Conservation (phyloP, 2,888 invertebrate genomes). For the Carpatolechia fugitivella region DNA sequence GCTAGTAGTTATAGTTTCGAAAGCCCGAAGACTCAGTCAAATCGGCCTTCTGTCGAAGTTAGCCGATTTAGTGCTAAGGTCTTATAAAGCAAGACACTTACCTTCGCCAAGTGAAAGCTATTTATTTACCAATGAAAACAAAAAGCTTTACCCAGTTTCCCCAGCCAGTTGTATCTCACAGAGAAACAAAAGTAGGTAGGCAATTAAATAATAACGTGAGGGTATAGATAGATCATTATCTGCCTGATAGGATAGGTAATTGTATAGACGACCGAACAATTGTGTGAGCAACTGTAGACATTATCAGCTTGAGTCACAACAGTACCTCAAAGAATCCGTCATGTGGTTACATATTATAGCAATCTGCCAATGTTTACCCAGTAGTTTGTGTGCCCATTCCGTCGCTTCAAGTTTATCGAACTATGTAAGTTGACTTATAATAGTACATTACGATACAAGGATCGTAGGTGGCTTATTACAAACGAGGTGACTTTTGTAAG, state of each 20-base stretch:
- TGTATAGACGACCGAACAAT: conserved; percentile 4
- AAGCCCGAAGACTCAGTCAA: neutral
- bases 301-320: neutral
- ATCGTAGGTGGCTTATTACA: too few relatives aligned
- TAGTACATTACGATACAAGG: too few relatives aligned
- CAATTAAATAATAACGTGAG: neutral
- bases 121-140: neutral
- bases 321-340: conserved; percentile 5
- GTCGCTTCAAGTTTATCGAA: neutral
- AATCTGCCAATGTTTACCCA: neutral
- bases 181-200: neutral
- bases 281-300: conserved; percentile 4
- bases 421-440: too few relatives aligned
- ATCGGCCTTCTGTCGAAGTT: neutral
- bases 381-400: neutral
- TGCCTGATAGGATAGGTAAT: neutral
- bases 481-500: too few relatives aligned
- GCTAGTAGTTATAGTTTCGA: conserved; percentile 7
- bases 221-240: neutral
- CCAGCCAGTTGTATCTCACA: neutral
- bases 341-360: conserved; percentile 3
- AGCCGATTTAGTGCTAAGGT: neutral
- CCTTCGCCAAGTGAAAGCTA: neutral
- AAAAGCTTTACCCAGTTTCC: neutral
- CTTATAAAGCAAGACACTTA: neutral